Base-by-base conservation (phyloP, 2,113 vertebrate species). In the Hippolais icterina region DNA sequence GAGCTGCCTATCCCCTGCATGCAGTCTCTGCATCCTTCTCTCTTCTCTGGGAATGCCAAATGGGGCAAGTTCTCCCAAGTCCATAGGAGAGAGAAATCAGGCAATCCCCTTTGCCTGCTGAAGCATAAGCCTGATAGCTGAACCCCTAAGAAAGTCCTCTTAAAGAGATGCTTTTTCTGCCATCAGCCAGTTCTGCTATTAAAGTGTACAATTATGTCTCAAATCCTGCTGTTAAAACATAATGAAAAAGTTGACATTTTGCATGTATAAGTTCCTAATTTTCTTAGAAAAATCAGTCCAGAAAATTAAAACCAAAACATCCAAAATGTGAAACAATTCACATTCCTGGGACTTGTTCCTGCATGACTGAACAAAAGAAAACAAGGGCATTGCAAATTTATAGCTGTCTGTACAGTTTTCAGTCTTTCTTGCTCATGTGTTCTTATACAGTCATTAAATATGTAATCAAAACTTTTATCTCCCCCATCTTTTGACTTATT, bases 381-480 rank as follows among this genome's bases (percentile, higher is more conserved):
- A 90, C 12, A 12, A 92, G 72, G 47, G 20, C 80, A 81, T 4
- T 83, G 68, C 24, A 74, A 89, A 89, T 81, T 52, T 70, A 71
- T 12, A 86, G 35, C 47, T 74, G 42, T 77, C 59, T 83, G 52
- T 88, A 88, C 18, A 94, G 57, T 37, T 54, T 83, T 50, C 71
- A 83, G 42, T 50, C 76, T 61, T 92, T 54, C 60, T 47, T 80
- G 12, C 64, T 70, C 37, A 29, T 49, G 46, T 59, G 33, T 72
- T 89, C 50, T 56, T 69, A 72, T 6, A 60, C 6, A 76, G 78
- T 47, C 79, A 93, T 83, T 93, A 95, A 95, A 81, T 74, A 92
- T 25, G 60, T 16, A 91, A 95, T 16, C 22, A 66, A 66, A 92
- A 71, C 22, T 94, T 92, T 84, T 64, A 94, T 71, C 39, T 24